Percentiles rank a stretch among this genome's conserved stretches.
Conservation (phyloP, 2,797 vertebrate genomes). For the Pelobates cultripes region DNA sequence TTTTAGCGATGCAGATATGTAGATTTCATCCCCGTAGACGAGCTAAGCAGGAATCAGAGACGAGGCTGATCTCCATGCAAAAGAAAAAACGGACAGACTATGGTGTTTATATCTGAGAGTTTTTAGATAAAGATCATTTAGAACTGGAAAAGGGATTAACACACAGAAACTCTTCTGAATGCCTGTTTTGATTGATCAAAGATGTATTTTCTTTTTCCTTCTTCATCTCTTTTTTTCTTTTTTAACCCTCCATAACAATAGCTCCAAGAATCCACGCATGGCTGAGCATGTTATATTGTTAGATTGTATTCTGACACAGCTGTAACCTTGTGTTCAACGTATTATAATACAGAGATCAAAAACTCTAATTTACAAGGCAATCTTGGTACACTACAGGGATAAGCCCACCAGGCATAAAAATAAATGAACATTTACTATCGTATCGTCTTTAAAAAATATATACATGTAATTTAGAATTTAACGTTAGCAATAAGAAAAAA, state of each 20-base stretch:
- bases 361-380: not conserved
- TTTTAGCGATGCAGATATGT: slow-evolving; percentile 58
- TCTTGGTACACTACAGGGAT: not conserved
- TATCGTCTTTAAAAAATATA: not conserved
- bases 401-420: not conserved
- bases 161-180: slow-evolving; percentile 8
- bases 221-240: not conserved
- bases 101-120: not conserved
- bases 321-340: not conserved
- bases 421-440: not conserved
- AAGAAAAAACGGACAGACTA: not conserved
- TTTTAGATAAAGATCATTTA: slow-evolving; percentile 17
- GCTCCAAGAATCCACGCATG: not conserved
- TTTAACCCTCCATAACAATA: slow-evolving; percentile 6
- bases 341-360: slow-evolving; percentile 18
- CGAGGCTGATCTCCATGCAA: not conserved
- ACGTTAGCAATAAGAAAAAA: not conserved
- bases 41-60: not conserved
- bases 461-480: too few relatives aligned
- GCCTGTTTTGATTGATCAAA: not conserved
- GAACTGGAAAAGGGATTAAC: slow-evolving; percentile 15
- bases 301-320: not conserved
- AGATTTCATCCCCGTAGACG: not conserved
- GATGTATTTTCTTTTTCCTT: not conserved
- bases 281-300: not conserved